Evolutionary conservation across 2,113 vertebrate genomes (phyloP).

Genomic region (Megaptera novaeangliae): DNA sequence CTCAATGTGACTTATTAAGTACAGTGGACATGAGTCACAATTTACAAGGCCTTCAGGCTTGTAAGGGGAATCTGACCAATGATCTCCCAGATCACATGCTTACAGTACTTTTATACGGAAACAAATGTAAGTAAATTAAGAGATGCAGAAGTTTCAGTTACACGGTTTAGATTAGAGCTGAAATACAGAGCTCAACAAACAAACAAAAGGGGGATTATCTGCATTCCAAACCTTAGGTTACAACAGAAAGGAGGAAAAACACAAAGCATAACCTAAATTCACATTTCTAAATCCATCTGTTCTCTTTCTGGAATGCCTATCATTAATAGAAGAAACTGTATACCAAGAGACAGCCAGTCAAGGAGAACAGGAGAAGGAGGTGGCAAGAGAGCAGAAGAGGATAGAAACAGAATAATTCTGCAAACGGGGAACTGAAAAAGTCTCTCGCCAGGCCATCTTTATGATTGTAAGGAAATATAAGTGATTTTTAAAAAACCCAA

Average conservation of each 20-base stretch:
- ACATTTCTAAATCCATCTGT: slow-evolving; percentile 37
- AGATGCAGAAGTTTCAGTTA: neutral
- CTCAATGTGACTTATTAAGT: neutral
- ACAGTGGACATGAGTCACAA: neutral
- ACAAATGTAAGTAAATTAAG: neutral
- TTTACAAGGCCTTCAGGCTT: neutral
- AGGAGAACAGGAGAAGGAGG: neutral
- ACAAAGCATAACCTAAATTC: slow-evolving; percentile 2
- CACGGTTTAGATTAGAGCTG: neutral
- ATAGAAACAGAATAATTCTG: neutral
- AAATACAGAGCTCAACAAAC: slow-evolving; percentile 12
- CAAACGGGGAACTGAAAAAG: neutral
- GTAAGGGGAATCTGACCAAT: neutral
- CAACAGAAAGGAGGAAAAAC: slow-evolving; percentile 6
- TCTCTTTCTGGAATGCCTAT: neutral
- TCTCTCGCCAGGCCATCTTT: neutral
- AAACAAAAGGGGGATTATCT: neutral
- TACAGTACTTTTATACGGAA: neutral
- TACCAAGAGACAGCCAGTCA: neutral
- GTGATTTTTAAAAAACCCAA: neutral
- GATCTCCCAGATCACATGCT: neutral
- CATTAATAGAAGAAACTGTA: neutral
- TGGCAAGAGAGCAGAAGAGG: neutral
- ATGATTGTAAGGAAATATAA: neutral
- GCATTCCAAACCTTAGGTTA: slow-evolving; percentile 38